Base-by-base conservation (phyloP, 2,797 vertebrate genomes). In the Menidia menidia region DNA sequence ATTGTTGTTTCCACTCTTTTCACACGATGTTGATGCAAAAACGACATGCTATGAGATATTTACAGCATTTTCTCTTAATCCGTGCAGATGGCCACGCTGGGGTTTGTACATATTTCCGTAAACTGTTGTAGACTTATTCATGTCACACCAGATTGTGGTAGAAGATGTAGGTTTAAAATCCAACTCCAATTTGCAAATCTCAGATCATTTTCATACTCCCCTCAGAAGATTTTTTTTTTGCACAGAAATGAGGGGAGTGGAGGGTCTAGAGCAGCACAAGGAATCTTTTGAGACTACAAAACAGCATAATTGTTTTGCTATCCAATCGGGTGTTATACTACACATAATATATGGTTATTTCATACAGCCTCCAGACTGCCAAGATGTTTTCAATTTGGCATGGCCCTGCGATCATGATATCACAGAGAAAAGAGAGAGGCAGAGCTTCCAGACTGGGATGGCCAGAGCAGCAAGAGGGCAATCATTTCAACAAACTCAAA, bases 311-410 rank as follows among this genome's bases (percentile, higher is more conserved):
- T 94, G 93, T 94, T 90, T 92, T 84, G 88, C 90, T 87, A 86
- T 86, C 90, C 93, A 92, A 92, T 91, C 88, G 86, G 91, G 90
- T 93, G 93, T 94, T 94, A 89, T 91, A 92, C 90, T 89, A 92
- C 90, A 93, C 87, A 92, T 94, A 94, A 94, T 94, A 91, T 94
- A 94, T 93, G 91, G 92, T 90, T 94, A 92, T 94, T 94, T 94
- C 90, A 93, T 93, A 92, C 92, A 92, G 93, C 93, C 93, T 92
- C 88, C 92, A 94, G 93, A 91, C 90, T 89, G 86, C 89, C 92
- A 94, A 95, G 94, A 95, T 95, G 94, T 94, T 95, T 95, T 94
- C 93, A 95, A 95, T 95, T 95, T 95, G 93, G 93, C 91, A 93
- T 80, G 90, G 93, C 88, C 89, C 89, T 93, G 89, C 91, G 92